phyloP scores from a whole-genome alignment of 2,797 vertebrate species.

The Xiphorhynchus erythropygius region DNA sequence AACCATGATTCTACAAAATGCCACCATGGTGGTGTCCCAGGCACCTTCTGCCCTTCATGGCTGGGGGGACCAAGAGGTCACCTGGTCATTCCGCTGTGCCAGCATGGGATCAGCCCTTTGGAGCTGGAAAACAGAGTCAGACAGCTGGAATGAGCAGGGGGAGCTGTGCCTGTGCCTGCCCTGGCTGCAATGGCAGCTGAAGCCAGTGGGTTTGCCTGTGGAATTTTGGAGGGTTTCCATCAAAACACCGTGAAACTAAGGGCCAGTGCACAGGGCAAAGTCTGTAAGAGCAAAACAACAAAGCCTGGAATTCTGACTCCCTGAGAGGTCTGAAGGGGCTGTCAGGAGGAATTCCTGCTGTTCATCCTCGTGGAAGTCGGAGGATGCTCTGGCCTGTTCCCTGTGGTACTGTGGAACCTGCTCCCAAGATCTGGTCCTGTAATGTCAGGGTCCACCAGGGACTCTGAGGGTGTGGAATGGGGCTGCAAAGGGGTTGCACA shows the following conservation, averaged over 20 bases:
- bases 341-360: not conserved
- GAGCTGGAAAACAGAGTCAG: not conserved
- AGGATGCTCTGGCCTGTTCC: not conserved
- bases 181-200: not conserved
- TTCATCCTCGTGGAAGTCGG: not conserved
- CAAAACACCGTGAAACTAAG: not conserved
- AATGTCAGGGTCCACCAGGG: not conserved
- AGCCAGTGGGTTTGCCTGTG: not conserved
- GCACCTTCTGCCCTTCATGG: not conserved
- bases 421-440: not conserved
- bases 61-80: not conserved
- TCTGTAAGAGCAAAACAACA: not conserved
- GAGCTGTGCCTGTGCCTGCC: fast-evolving
- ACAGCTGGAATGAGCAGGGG: not conserved
- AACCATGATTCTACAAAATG: not conserved
- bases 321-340: not conserved
- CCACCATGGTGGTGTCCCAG: not conserved
- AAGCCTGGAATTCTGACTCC: not conserved
- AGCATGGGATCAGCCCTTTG: not conserved
- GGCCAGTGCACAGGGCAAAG: not conserved
- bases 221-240: not conserved
- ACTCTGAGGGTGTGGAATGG: not conserved
- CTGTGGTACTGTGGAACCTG: fast-evolving
- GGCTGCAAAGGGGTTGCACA: not conserved
- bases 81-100: not conserved